A percentile compares a stretch with the other conserved stretches of the same genome.
phyloP scores from a whole-genome alignment of 1,140 invertebrate genomes.

The Hirudo medicinalis region DNA sequence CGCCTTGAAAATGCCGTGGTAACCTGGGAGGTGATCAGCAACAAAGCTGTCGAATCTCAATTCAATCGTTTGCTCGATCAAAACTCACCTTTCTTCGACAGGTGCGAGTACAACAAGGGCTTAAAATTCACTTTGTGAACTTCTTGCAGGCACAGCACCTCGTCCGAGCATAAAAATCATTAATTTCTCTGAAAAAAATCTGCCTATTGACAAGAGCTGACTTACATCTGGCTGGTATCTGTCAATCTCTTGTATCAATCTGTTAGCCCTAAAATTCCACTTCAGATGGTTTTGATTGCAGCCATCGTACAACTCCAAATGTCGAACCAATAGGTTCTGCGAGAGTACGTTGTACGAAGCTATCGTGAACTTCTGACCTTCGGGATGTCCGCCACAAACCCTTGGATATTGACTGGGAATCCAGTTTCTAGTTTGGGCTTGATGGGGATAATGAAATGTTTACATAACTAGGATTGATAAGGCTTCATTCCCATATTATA shows the following conservation, averaged over 20 bases:
- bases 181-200: background rate
- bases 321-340: slow-evolving; percentile 9
- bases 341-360: slow-evolving; percentile 15
- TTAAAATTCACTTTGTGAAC: slow-evolving; percentile 62
- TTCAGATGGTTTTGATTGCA: slow-evolving; percentile 1
- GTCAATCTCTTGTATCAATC: background rate
- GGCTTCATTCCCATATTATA: no score
- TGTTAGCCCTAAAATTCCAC: background rate
- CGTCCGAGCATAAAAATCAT: slow-evolving; percentile 25
- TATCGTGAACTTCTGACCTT: background rate
- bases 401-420: no score
- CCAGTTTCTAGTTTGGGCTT: no score
- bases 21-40: slow-evolving; percentile 37
- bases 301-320: slow-evolving; percentile 12
- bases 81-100: slow-evolving; percentile 36
- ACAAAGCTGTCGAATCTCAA: background rate
- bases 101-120: slow-evolving; percentile 46
- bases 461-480: no score
- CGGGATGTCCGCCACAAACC: background rate
- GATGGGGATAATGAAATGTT: no score
- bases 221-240: slow-evolving; percentile 16
- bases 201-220: background rate
- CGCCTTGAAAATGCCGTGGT: slow-evolving; percentile 57
- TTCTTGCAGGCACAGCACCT: slow-evolving; percentile 74
- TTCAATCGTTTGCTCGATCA: background rate